Conservation (phyloP, 2,888 invertebrate genomes). For the Criorhina ranunculi region DNA sequence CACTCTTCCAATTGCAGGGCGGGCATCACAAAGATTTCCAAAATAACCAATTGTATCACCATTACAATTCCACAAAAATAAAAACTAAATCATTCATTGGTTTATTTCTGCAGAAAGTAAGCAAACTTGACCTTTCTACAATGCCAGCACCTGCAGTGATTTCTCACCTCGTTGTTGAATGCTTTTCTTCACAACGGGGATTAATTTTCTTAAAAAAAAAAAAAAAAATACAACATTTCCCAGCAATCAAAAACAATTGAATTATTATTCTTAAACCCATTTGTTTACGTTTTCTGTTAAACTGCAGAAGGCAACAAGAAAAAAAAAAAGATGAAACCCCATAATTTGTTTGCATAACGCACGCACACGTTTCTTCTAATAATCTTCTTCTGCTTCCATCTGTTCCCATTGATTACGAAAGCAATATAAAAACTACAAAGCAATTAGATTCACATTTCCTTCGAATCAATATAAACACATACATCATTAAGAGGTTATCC, state of each 20-base stretch:
- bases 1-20: no score
- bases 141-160: not conserved
- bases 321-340: not conserved
- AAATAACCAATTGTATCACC: no score
- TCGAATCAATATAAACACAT: slow-evolving; percentile 50
- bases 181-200: slow-evolving; percentile 17
- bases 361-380: slow-evolving; percentile 55
- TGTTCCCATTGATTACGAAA: slow-evolving; percentile 27
- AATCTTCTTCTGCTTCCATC: slow-evolving; percentile 20
- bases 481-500: slow-evolving; percentile 44
- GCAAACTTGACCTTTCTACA: slow-evolving; percentile 55
- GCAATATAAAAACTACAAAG: slow-evolving; percentile 36
- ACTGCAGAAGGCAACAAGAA: not conserved
- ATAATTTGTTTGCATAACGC: slow-evolving; percentile 41
- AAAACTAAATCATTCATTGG: slow-evolving; percentile 49
- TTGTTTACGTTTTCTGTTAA: slow-evolving; percentile 38
- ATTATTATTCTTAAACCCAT: slow-evolving; percentile 16
- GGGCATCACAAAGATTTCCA: no score
- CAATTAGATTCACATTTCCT: slow-evolving; percentile 57
- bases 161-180: slow-evolving; percentile 4
- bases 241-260: slow-evolving; percentile 39
- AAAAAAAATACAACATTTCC: slow-evolving; percentile 2
- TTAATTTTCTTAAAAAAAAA: slow-evolving; percentile 22
- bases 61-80: slow-evolving; percentile 39
- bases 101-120: slow-evolving; percentile 40